These are phyloP conservation scores for Sorex araneus DNA, from an alignment of 2,113 vertebrate species.

Conservation along the genomic window DNA sequence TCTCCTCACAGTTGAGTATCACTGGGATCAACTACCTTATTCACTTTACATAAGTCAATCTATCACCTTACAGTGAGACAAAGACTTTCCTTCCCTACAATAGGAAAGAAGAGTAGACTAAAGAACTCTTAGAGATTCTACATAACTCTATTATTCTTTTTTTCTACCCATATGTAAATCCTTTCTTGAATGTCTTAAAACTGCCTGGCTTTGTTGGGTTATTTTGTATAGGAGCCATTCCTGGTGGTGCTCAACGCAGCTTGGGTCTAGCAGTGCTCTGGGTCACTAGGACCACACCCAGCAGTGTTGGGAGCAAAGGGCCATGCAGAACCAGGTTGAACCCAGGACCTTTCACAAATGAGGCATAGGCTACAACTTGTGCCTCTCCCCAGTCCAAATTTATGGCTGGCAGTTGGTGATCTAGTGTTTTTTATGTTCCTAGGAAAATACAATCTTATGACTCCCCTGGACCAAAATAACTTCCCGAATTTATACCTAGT, in stretches of 20 bases:
- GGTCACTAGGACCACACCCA: not conserved
- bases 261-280: not conserved
- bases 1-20: not conserved
- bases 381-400: not conserved
- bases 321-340: not conserved
- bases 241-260: too few species aligned
- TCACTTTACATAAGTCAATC: not conserved
- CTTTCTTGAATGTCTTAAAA: not conserved
- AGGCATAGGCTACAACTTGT: not conserved
- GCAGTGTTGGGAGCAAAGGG: not conserved
- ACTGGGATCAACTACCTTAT: not conserved
- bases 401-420: not conserved
- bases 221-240: not conserved
- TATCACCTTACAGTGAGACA: not conserved
- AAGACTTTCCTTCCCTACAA: not conserved
- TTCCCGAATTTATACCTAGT: not conserved
- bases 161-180: not conserved
- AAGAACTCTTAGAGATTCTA: not conserved
- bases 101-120: not conserved
- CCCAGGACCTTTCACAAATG: not conserved
- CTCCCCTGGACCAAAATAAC: not conserved
- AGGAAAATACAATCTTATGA: not conserved
- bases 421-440: not conserved
- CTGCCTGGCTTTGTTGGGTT: not conserved
- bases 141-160: not conserved